phyloP scores from a whole-genome alignment of 2,888 invertebrate species.

The Meandrusa payeni region DNA sequence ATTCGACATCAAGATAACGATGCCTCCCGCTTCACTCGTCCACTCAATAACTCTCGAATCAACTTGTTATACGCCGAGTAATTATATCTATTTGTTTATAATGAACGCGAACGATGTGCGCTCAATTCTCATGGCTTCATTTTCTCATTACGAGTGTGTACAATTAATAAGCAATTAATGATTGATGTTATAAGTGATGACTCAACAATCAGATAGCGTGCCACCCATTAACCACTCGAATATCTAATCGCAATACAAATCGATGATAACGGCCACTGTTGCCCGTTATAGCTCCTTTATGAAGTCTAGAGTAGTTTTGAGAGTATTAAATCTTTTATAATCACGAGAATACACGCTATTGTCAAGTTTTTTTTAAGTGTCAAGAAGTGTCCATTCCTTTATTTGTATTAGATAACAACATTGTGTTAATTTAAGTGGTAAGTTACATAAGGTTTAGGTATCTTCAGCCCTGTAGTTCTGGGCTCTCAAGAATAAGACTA shows the following conservation, averaged over 20 bases:
- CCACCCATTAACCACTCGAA: slow-evolving; percentile 22
- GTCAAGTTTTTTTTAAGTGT: no score
- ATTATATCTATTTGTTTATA: slow-evolving; percentile 77
- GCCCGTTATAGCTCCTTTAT: neutral
- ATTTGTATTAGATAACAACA: no score
- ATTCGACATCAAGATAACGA: slow-evolving; percentile 68
- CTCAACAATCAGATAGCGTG: no score
- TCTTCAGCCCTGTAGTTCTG: no score
- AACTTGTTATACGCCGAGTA: slow-evolving; percentile 65
- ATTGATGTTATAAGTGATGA: neutral
- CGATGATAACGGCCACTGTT: slow-evolving; percentile 5
- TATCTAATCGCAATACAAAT: slow-evolving; percentile 7
- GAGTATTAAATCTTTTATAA: no score
- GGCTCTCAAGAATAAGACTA: no score
- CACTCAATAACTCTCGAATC: slow-evolving; percentile 61
- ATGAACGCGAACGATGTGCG: slow-evolving; percentile 71
- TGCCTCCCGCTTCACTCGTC: slow-evolving; percentile 56
- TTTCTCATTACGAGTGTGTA: slow-evolving; percentile 38
- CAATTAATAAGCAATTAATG: slow-evolving; percentile 35
- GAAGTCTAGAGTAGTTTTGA: no score
- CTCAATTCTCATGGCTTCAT: slow-evolving; percentile 21
- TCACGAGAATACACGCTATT: no score
- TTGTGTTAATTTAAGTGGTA: no score
- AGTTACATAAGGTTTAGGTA: no score
- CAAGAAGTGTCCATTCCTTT: no score